phyloP scores from a whole-genome alignment of 2,113 vertebrate species.

The Panthera tigris region DNA sequence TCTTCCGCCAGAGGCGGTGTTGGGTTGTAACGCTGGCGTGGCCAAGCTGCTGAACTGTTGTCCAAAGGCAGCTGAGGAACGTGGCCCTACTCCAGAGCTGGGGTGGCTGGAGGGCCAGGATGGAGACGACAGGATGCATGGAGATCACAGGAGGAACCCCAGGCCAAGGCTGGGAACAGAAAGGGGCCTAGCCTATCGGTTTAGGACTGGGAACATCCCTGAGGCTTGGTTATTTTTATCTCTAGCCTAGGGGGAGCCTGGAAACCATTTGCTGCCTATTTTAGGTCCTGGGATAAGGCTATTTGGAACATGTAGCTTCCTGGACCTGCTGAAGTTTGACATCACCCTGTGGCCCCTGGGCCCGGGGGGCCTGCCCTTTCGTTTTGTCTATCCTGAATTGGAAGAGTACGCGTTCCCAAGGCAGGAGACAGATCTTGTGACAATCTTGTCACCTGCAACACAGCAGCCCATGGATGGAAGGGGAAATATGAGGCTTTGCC shows the following conservation, averaged over 20 bases:
- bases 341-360: background rate
- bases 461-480: background rate
- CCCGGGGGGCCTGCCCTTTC: background rate
- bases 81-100: background rate
- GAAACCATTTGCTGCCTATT: conserved; percentile 14
- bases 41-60: background rate
- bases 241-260: background rate
- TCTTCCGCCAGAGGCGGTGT: background rate
- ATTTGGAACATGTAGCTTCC: conserved; percentile 33
- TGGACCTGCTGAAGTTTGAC: background rate
- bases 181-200: conserved; percentile 55
- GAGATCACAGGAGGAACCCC: background rate
- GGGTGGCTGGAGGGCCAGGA: background rate
- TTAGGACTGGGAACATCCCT: conserved; percentile 62
- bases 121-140: background rate
- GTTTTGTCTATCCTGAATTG: background rate
- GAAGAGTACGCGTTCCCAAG: background rate
- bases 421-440: background rate
- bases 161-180: background rate
- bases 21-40: fast-evolving
- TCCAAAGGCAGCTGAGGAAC: background rate
- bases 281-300: conserved; percentile 21
- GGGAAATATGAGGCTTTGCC: background rate
- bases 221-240: conserved; percentile 51
- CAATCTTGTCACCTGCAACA: conserved; percentile 30